Evolutionary conservation across 2,113 vertebrate genomes (phyloP).

Genomic region (Elachura formosa): DNA sequence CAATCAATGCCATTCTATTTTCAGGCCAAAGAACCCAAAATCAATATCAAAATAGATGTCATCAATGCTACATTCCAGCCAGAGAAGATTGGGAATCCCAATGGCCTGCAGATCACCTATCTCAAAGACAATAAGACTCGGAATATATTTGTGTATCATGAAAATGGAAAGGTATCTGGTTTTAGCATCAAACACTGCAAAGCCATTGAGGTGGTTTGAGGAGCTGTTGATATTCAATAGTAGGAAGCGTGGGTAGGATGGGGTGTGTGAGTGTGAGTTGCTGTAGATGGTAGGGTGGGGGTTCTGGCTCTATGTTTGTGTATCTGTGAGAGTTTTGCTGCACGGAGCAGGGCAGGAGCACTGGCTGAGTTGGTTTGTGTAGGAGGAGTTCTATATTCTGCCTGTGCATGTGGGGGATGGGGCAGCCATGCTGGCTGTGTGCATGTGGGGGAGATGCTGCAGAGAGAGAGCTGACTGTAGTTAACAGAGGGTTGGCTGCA

Average conservation of each 20-base stretch:
- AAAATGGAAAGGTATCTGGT: slow-evolving; percentile 78
- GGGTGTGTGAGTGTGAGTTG: not conserved
- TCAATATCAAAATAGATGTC: slow-evolving; percentile 82
- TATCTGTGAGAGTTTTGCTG: not conserved
- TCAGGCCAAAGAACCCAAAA: slow-evolving; percentile 89
- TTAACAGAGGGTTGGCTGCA: not conserved
- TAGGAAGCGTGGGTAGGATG: not conserved
- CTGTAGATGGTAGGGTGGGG: not conserved
- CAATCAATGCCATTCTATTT: not conserved
- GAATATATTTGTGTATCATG: slow-evolving; percentile 89
- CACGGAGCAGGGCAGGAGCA: not conserved
- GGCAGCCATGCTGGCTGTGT: not conserved
- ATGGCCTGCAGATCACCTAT: slow-evolving; percentile 89
- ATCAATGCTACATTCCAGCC: slow-evolving; percentile 90
- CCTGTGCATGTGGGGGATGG: not conserved
- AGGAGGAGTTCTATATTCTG: not conserved
- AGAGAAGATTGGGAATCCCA: slow-evolving; percentile 81
- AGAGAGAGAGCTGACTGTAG: not conserved
- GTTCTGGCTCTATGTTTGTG: not conserved
- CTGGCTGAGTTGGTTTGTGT: not conserved
- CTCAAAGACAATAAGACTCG: slow-evolving; percentile 88
- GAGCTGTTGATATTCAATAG: not conserved
- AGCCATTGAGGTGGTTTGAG: not conserved
- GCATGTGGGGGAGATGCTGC: not conserved
- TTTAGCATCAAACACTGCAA: not conserved